Percentiles rank a stretch among this genome's conserved stretches.
Conservation (phyloP, 2,888 invertebrate genomes). For the Mayetiola destructor region DNA sequence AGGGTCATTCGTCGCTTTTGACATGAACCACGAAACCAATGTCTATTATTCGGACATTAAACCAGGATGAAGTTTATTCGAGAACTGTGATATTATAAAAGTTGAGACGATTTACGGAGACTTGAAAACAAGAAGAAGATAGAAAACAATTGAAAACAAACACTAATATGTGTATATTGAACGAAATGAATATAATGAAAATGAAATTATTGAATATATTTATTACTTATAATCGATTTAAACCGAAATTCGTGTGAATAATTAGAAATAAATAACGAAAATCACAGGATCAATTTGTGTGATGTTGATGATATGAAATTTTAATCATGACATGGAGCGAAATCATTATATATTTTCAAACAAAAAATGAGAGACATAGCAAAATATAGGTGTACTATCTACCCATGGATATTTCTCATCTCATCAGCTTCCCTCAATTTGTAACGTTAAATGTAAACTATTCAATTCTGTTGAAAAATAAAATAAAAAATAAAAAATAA, state of each 20-base stretch:
- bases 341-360: no score
- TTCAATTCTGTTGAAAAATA: no score
- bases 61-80: neutral
- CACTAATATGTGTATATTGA: neutral
- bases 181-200: neutral
- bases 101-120: neutral
- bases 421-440: no score
- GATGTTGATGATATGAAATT: neutral
- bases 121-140: neutral
- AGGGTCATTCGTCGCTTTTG: slow-evolving; percentile 1
- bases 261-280: neutral
- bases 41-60: neutral
- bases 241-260: neutral
- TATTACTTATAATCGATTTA: no score
- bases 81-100: slow-evolving; percentile 6
- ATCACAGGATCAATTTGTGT: neutral
- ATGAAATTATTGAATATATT: neutral
- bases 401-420: no score
- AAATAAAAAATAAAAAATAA: no score
- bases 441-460: no score
- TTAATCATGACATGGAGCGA: no score
- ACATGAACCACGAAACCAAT: neutral
- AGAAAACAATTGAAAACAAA: neutral
- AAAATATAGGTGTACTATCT: neutral
- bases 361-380: neutral